These are phyloP conservation scores for Cherax quadricarinatus DNA, from an alignment of 1,140 invertebrate genomes.

Conservation along the genomic window DNA sequence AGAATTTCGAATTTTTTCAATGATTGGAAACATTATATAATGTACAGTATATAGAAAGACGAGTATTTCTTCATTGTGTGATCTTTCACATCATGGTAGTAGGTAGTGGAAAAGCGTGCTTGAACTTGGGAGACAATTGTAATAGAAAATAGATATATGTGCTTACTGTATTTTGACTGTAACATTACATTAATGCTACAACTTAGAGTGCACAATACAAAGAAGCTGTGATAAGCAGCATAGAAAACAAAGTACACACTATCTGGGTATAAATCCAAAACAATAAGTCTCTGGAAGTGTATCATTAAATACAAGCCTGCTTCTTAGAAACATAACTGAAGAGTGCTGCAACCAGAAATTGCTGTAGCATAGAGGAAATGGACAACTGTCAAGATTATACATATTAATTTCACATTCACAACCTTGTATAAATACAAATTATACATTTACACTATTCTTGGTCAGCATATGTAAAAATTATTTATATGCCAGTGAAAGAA, in stretches of 20 bases:
- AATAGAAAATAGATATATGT: not conserved
- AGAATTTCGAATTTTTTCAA: conserved; percentile 29
- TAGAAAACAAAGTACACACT: conserved; percentile 12
- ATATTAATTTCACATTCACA: conserved; percentile 16
- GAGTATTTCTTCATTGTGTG: conserved; percentile 4
- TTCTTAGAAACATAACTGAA: not conserved
- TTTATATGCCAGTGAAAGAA: not conserved
- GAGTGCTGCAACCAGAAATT: conserved; percentile 3
- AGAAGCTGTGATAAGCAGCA: not conserved
- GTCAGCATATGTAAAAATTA: not conserved
- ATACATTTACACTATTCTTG: not conserved
- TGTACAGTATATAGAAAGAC: conserved; percentile 43
- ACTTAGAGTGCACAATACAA: conserved; percentile 7
- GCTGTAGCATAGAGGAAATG: not conserved
- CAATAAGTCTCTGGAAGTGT: not conserved
- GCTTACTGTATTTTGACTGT: not conserved
- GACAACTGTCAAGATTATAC: not conserved
- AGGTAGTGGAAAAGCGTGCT: not conserved
- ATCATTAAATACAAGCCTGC: conserved; percentile 9
- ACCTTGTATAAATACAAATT: not conserved
- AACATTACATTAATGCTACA: not conserved
- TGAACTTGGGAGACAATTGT: not conserved
- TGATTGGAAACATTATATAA: conserved; percentile 33
- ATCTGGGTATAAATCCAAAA: not conserved
- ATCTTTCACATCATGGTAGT: not conserved